A percentile compares a stretch with the other conserved stretches of the same genome.
Conservation (phyloP, 2,113 vertebrate genomes). For the Balaenoptera acutorostrata region DNA sequence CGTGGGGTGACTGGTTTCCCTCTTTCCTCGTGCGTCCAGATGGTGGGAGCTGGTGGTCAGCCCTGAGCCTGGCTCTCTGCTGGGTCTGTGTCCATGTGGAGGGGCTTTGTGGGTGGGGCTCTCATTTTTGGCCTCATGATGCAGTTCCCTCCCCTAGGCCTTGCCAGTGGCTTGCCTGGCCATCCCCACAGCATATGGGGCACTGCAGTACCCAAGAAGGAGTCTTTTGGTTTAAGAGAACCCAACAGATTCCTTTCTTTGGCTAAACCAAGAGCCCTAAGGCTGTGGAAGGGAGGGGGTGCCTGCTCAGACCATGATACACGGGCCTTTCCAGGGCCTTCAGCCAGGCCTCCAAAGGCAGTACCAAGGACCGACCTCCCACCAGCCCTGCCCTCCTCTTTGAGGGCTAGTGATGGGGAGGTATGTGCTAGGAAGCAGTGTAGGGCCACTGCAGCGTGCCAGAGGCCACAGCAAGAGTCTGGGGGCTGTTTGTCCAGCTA, state of each 20-base stretch:
- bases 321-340: background rate
- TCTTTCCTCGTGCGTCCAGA: background rate
- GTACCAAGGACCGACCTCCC: background rate
- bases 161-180: background rate
- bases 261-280: background rate
- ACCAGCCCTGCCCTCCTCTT: background rate
- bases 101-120: constrained; percentile 6
- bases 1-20: constrained; percentile 4
- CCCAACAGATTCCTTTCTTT: background rate
- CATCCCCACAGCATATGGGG: background rate
- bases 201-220: background rate
- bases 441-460: background rate
- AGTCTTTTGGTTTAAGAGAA: constrained; percentile 5
- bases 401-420: background rate
- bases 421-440: background rate
- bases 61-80: constrained; percentile 36
- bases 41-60: constrained; percentile 5
- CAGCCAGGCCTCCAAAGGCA: background rate
- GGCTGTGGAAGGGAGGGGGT: background rate
- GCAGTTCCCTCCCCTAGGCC: background rate
- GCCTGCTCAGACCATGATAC: background rate
- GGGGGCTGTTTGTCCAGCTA: background rate
- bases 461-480: background rate
- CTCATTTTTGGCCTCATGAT: background rate
- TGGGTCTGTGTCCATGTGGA: background rate